Conservation (phyloP, 2,797 vertebrate genomes). For the Erpetoichthys calabaricus region DNA sequence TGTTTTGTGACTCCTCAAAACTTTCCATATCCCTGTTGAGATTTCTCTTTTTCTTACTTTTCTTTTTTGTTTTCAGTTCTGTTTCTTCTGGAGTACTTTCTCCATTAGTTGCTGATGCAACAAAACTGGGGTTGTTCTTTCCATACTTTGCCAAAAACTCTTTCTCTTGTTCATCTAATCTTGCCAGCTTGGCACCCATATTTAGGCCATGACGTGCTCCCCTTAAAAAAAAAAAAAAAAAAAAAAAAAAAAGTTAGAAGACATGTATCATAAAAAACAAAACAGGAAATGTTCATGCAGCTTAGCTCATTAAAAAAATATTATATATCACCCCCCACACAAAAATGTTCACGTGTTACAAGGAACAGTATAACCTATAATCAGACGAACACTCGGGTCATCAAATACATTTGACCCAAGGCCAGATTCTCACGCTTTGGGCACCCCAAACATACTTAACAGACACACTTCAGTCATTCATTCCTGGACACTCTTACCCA, state of each 20-base stretch:
- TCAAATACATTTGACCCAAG: no score
- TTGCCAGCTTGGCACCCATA: conserved; percentile 83
- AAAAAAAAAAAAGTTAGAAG: conserved; percentile 2
- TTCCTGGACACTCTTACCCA: no score
- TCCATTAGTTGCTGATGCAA: not conserved
- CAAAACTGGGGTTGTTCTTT: conserved; percentile 25
- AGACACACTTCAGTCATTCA: no score
- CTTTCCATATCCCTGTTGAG: not conserved
- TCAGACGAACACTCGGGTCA: no score
- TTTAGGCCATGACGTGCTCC: conserved; percentile 77
- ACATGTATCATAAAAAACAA: not conserved
- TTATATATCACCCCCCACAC: no score
- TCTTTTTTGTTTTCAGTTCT: conserved; percentile 15
- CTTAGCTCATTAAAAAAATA: no score
- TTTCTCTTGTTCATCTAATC: conserved; percentile 78
- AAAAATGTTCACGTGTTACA: no score
- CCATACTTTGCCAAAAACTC: conserved; percentile 66
- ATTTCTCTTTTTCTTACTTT: conserved; percentile 14
- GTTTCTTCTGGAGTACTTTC: not conserved
- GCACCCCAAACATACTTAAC: no score
- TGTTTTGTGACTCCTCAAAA: not conserved
- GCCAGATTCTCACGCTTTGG: no score
- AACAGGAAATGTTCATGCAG: no score
- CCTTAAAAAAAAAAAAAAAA: conserved; percentile 32
- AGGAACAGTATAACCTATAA: not conserved